These are phyloP conservation scores for Drosophila pseudoananassae DNA, from an alignment of 1,140 invertebrate species.

Conservation along the genomic window DNA sequence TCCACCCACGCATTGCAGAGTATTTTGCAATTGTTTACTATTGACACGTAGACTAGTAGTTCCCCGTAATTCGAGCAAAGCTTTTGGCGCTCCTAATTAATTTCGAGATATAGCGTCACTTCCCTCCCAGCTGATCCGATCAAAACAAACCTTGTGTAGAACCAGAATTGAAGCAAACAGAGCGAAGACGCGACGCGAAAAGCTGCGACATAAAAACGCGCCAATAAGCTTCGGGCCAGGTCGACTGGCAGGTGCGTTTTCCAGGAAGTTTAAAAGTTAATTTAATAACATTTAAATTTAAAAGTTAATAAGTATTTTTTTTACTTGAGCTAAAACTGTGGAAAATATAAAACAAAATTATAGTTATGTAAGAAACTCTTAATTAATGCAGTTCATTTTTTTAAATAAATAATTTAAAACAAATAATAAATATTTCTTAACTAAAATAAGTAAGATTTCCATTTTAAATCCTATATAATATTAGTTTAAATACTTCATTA, in stretches of 20 bases:
- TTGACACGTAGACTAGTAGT: constrained; percentile 22
- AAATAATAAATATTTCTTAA: background rate
- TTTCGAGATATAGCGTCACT: constrained; percentile 27
- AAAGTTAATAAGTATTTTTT: background rate
- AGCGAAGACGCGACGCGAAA: constrained; percentile 63
- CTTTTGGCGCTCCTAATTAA: constrained; percentile 26
- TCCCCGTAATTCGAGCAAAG: constrained; percentile 6
- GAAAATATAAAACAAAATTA: background rate
- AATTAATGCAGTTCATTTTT: no score
- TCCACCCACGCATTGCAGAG: background rate
- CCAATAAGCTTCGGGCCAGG: constrained; percentile 21
- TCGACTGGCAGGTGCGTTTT: constrained; percentile 37
- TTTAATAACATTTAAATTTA: no score
- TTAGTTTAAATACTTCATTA: background rate
- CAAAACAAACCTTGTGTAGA: constrained; percentile 69
- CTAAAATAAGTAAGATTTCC: background rate
- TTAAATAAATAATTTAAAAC: background rate
- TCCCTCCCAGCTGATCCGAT: constrained; percentile 48
- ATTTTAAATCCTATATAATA: background rate
- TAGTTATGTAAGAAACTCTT: background rate
- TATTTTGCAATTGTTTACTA: background rate
- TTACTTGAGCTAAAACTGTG: background rate
- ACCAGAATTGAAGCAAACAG: constrained; percentile 49
- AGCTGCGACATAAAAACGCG: constrained; percentile 43
- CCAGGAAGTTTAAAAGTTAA: background rate